Evolutionary conservation across 2,888 invertebrate genomes (phyloP).

Genomic region (Lapara coniferarum): DNA sequence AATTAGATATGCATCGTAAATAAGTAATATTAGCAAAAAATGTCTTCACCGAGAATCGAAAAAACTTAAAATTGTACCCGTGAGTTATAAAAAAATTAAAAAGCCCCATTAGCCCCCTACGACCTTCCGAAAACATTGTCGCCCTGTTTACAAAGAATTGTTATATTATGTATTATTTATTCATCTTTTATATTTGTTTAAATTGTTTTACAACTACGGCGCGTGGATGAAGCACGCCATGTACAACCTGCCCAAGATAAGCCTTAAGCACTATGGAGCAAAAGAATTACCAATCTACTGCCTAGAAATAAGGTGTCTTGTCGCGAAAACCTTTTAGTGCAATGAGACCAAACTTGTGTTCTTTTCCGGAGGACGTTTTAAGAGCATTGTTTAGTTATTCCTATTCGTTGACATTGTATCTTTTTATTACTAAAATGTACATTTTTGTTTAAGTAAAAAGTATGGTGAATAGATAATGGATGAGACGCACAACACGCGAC

Average conservation of each 20-base stretch:
- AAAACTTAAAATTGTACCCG: conserved; percentile 29
- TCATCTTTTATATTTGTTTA: conserved; percentile 55
- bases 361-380: background rate
- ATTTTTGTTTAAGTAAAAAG: conserved; percentile 28
- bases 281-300: conserved; percentile 17
- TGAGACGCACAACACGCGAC: conserved; percentile 30
- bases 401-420: conserved; percentile 11
- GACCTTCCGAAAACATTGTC: conserved; percentile 72
- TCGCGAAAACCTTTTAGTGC: background rate
- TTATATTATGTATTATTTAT: conserved; percentile 61
- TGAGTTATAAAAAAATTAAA: conserved; percentile 48
- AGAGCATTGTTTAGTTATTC: conserved; percentile 21
- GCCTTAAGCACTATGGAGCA: background rate
- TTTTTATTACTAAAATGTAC: conserved; percentile 2
- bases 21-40: conserved; percentile 10
- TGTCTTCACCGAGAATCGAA: conserved; percentile 13
- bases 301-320: background rate
- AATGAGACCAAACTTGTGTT: background rate
- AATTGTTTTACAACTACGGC: conserved; percentile 69
- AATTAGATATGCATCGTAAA: background rate
- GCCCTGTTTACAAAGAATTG: conserved; percentile 61
- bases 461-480: conserved; percentile 37
- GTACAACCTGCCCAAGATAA: conserved; percentile 30
- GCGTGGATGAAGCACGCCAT: conserved; percentile 72
- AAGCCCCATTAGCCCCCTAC: conserved; percentile 44